phyloP scores from a whole-genome alignment of 2,888 invertebrate genomes.

The Acrocera orbiculus region DNA sequence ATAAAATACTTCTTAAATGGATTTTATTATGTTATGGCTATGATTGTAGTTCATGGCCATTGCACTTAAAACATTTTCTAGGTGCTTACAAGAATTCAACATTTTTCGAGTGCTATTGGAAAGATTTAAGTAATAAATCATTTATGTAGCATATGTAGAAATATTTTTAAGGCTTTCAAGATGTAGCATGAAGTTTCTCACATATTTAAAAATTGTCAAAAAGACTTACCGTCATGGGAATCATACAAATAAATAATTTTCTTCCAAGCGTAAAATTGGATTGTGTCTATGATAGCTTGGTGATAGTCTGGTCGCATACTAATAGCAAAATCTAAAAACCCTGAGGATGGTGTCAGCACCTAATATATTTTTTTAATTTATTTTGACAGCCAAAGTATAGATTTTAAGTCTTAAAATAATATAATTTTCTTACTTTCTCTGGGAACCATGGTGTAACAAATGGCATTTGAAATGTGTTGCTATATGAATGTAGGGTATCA shows the following conservation, averaged over 20 bases:
- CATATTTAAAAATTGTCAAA: too few species aligned
- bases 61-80: too few species aligned
- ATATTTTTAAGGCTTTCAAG: too few species aligned
- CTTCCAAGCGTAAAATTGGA: conserved; percentile 74
- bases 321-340: conserved; percentile 76
- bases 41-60: too few species aligned
- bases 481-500: conserved; percentile 83
- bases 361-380: conserved; percentile 20
- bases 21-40: too few species aligned
- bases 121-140: too few species aligned
- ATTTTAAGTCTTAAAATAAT: neutral
- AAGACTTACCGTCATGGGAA: conserved; percentile 57
- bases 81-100: too few species aligned
- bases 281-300: conserved; percentile 86
- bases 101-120: too few species aligned
- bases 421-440: conserved; percentile 49
- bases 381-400: neutral
- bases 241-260: conserved; percentile 64
- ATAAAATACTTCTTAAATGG: too few species aligned
- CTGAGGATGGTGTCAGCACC: conserved; percentile 75
- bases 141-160: too few species aligned
- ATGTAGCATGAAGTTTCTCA: too few species aligned
- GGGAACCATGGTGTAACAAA: conserved; percentile 90
- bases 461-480: conserved; percentile 90
- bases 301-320: conserved; percentile 93